A percentile compares a stretch with the other conserved stretches of the same genome.
phyloP scores from a whole-genome alignment of 2,797 vertebrate genomes.

The Cuniculus paca region DNA sequence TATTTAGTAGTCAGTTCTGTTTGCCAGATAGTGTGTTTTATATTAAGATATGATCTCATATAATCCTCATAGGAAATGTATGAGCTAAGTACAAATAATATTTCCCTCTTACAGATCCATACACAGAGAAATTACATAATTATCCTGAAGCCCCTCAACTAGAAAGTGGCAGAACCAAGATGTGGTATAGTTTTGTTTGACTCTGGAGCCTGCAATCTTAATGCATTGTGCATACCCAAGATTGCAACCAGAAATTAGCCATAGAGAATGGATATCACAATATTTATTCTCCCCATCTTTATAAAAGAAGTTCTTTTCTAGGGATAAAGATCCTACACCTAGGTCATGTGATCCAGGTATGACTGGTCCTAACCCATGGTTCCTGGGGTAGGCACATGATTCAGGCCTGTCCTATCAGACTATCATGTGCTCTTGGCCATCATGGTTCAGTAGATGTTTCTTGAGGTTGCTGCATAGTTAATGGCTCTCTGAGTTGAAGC shows the following conservation, averaged over 20 bases:
- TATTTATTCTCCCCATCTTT: neutral
- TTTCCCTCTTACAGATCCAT: slow-evolving; percentile 17
- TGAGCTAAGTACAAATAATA: neutral
- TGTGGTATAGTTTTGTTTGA: neutral
- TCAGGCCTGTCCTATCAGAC: neutral
- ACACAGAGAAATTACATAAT: neutral
- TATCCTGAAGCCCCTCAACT: neutral
- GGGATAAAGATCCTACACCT: neutral
- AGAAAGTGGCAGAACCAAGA: neutral
- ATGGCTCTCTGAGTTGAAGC: neutral
- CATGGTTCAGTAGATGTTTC: neutral
- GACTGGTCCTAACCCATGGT: neutral
- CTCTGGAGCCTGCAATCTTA: neutral
- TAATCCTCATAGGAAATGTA: slow-evolving; percentile 7
- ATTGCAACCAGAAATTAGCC: neutral
- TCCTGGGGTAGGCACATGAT: neutral
- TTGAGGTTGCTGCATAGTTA: neutral
- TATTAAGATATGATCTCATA: neutral
- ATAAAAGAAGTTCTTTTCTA: neutral
- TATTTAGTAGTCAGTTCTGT: slow-evolving; percentile 29
- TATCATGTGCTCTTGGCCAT: neutral
- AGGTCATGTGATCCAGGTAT: neutral
- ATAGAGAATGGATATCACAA: neutral
- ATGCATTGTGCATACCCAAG: neutral
- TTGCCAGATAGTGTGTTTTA: neutral